Conservation (phyloP, 2,797 vertebrate genomes). For the Paratrypauchen microcephalus region DNA sequence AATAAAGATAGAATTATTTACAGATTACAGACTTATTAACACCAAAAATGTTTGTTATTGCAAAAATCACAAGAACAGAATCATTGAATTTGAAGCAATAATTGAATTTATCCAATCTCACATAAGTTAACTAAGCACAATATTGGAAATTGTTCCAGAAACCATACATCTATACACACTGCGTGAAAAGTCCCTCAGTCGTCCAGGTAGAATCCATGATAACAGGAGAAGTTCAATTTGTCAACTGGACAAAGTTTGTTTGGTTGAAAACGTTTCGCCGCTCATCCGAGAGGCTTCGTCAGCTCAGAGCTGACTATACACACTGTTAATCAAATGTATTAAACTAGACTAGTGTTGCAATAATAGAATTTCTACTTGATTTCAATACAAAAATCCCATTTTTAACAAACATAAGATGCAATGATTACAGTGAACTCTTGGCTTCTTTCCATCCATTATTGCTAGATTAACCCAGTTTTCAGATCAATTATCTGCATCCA, state of each 20-base stretch:
- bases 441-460: no score
- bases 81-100: no score
- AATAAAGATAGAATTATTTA: not conserved
- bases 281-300: no score
- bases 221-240: no score
- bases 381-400: not conserved
- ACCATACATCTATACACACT: not conserved
- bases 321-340: not conserved
- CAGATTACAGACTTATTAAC: no score
- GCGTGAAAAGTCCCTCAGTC: no score
- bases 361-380: not conserved
- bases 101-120: not conserved
- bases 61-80: not conserved
- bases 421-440: not conserved
- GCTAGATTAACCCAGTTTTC: not conserved
- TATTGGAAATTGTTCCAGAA: not conserved
- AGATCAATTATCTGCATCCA: no score
- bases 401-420: not conserved
- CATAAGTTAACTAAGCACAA: not conserved
- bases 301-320: no score
- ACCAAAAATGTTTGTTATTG: no score
- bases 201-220: no score
- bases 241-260: no score
- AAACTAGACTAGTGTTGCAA: not conserved
- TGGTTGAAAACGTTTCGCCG: no score